Evolutionary conservation across 2,797 vertebrate species (phyloP), one percentile per base, ranked within the genome.

Genomic region (Neoniphon sammara): DNA sequence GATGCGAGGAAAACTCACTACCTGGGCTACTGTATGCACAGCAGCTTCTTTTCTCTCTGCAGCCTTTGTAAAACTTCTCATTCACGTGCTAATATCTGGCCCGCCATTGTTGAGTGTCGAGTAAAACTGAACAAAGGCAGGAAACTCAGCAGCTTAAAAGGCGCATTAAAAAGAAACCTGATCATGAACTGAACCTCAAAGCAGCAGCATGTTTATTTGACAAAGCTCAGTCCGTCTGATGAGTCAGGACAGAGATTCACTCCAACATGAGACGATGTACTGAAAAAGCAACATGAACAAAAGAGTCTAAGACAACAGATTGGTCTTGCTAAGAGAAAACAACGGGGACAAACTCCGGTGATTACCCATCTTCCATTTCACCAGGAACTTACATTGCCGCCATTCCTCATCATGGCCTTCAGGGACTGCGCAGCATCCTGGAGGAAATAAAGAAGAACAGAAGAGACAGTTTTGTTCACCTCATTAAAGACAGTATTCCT

Each of bases 341-440:
- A 49, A n/a, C n/a, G 46, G 7, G 31, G 27, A n/a, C 14, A 25
- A n/a, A 11, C 18, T 23, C 2, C 23, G 6, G 42, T 39, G 1
- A 11, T 42, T 42, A 14, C 39, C 39, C 39, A 42, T 42, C 1
- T 14, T 42, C 39, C 46, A 14, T 14, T 20, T 52, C n/a, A 52
- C 9, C 15, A n/a, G 7, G 14, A 27, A 90, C 93, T 86, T 63
- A 90, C 94, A 34, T 87, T 93, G 44, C 87, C 88, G 10, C 93
- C 93, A 17, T 94, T 95, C 81, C 1, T 93, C 81, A 95, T 89
- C 80, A 75, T 75, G 75, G 94, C 92, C 82, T 93, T 95, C 85
- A 95, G 88, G 20, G 90, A 94, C 85, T 93, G 93, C 60, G 94
- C 94, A 1, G 94, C 94, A 53, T 92, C 88, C 94, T 95, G 87